Conservation (phyloP, 2,113 vertebrate genomes). For the Festucalex cinctus region DNA sequence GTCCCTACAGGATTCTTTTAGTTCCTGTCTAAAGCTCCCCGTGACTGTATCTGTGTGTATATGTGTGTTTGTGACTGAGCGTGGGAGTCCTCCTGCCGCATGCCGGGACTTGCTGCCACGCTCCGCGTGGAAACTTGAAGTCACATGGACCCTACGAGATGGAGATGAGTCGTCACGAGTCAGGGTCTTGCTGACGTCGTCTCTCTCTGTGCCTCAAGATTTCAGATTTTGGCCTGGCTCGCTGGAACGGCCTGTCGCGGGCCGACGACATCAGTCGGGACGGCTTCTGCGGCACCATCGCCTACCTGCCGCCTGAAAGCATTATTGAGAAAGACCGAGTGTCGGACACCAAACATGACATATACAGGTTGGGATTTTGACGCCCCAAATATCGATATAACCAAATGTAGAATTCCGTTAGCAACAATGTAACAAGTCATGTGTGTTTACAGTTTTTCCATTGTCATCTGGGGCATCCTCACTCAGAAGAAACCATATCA, state of each 20-base stretch:
- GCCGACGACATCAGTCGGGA: slow-evolving; percentile 93
- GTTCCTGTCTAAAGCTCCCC: slow-evolving; percentile 48
- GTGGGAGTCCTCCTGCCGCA: slow-evolving; percentile 50
- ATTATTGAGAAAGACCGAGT: slow-evolving; percentile 91
- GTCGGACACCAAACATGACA: slow-evolving; percentile 94
- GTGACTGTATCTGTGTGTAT: slow-evolving; percentile 2
- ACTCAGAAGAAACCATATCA: slow-evolving; percentile 97
- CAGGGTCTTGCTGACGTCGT: neutral
- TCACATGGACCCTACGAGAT: slow-evolving; percentile 41
- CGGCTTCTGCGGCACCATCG: slow-evolving; percentile 93
- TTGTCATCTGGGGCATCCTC: slow-evolving; percentile 93
- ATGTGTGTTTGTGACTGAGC: slow-evolving; percentile 9
- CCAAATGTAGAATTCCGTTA: too few relatives aligned
- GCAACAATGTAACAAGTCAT: neutral
- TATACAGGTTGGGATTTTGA: slow-evolving; percentile 83
- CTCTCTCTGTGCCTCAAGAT: slow-evolving; percentile 75
- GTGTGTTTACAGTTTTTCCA: slow-evolving; percentile 81
- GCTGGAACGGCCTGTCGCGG: slow-evolving; percentile 90
- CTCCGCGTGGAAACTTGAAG: slow-evolving; percentile 33
- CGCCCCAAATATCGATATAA: neutral
- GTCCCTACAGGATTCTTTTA: slow-evolving; percentile 65
- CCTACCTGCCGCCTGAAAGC: slow-evolving; percentile 93
- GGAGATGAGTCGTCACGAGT: neutral
- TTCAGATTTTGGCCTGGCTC: slow-evolving; percentile 95
- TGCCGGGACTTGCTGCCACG: slow-evolving; percentile 55